Evolutionary conservation across 2,113 vertebrate genomes (phyloP).

Genomic region (Anolis sagrei): DNA sequence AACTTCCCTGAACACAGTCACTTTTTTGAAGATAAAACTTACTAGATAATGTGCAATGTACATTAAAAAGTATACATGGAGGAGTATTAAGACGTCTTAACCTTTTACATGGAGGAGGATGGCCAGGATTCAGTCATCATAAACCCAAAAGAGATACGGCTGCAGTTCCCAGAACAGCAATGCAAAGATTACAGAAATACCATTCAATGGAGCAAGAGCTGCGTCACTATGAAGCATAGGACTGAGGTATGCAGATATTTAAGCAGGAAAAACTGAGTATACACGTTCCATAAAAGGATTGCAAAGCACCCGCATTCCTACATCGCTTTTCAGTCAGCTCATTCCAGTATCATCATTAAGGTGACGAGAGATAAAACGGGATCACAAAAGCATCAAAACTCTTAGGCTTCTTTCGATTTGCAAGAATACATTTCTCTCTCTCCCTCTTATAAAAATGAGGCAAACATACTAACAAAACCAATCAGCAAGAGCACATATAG

Average conservation of each 20-base stretch:
- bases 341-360: neutral
- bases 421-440: neutral
- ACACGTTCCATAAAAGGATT: neutral
- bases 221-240: neutral
- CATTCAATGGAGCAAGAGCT: neutral
- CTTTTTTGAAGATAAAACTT: fast-evolving
- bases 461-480: neutral
- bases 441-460: neutral
- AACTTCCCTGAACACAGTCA: neutral
- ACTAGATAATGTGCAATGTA: neutral
- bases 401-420: neutral
- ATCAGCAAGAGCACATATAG: neutral
- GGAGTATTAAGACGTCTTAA: neutral
- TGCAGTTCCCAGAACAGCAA: neutral
- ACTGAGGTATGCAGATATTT: neutral
- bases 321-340: neutral
- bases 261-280: neutral
- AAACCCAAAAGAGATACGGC: neutral
- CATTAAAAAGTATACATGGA: neutral
- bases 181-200: neutral
- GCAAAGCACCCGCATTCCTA: neutral
- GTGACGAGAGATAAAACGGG: neutral
- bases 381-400: neutral
- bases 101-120: neutral
- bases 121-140: conserved; percentile 24